Evolutionary conservation across 2,797 vertebrate species (phyloP).

Genomic region (Carapus acus): DNA sequence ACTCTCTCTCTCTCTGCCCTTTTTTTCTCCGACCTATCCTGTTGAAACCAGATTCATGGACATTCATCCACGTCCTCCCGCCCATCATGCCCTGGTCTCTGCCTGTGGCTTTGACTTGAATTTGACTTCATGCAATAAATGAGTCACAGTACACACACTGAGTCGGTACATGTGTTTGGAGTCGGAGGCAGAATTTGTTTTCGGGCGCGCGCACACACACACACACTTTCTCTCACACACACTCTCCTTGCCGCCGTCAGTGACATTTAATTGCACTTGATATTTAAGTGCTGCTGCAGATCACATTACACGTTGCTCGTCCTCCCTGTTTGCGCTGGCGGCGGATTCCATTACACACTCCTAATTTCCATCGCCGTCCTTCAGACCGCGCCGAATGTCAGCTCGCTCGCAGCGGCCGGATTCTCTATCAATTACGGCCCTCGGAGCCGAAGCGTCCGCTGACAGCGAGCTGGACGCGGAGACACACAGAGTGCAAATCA

Average conservation of each 20-base stretch:
- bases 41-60: no score
- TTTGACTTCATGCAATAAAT: no score
- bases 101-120: no score
- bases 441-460: slow-evolving; percentile 61
- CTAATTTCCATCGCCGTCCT: slow-evolving; percentile 68
- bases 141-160: no score
- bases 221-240: no score
- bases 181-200: slow-evolving; percentile 39
- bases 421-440: slow-evolving; percentile 77
- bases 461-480: slow-evolving; percentile 56
- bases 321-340: slow-evolving; percentile 57
- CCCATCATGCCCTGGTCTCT: no score
- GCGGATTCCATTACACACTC: slow-evolving; percentile 57
- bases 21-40: no score
- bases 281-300: slow-evolving; percentile 60
- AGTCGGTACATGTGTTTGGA: neutral
- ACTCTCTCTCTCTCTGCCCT: no score
- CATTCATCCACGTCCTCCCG: no score
- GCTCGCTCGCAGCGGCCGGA: slow-evolving; percentile 65
- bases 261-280: slow-evolving; percentile 68
- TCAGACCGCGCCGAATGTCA: slow-evolving; percentile 77
- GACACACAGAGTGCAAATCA: slow-evolving; percentile 15
- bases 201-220: slow-evolving; percentile 33
- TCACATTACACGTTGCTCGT: slow-evolving; percentile 62
- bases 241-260: slow-evolving; percentile 21